phyloP scores from a whole-genome alignment of 2,113 vertebrate species.

The Sinocyclocheilus grahami region DNA sequence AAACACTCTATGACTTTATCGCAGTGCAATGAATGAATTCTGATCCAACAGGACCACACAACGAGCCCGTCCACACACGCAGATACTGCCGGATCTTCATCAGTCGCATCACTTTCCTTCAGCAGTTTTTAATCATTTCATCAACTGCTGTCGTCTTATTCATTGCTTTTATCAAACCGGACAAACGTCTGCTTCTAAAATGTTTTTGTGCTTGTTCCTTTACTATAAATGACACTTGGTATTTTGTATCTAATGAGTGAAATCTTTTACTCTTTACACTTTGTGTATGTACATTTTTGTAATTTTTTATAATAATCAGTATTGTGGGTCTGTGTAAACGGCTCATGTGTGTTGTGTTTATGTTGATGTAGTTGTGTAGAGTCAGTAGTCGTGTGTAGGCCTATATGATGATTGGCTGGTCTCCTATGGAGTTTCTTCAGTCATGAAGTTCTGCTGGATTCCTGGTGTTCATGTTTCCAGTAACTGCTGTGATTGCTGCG shows the following conservation, averaged over 20 bases:
- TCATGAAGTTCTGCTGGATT: not conserved
- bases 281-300: not conserved
- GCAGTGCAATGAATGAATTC: constrained; percentile 61
- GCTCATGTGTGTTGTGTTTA: too few relatives aligned
- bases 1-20: constrained; percentile 63
- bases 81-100: not conserved
- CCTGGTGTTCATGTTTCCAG: not conserved
- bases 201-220: not conserved
- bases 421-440: not conserved
- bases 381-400: not conserved
- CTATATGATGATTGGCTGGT: not conserved
- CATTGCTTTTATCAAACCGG: not conserved
- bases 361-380: not conserved
- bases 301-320: not conserved
- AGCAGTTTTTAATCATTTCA: not conserved
- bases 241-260: not conserved
- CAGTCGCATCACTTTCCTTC: not conserved
- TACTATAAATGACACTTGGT: not conserved
- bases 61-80: constrained; percentile 1
- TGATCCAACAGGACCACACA: constrained; percentile 77
- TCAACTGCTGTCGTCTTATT: not conserved
- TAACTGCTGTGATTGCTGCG: not conserved
- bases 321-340: not conserved
- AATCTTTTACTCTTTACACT: not conserved
- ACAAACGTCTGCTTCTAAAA: not conserved